Evolutionary conservation across 1,140 invertebrate species (phyloP).

Genomic region (Philopotamus ludificatus): DNA sequence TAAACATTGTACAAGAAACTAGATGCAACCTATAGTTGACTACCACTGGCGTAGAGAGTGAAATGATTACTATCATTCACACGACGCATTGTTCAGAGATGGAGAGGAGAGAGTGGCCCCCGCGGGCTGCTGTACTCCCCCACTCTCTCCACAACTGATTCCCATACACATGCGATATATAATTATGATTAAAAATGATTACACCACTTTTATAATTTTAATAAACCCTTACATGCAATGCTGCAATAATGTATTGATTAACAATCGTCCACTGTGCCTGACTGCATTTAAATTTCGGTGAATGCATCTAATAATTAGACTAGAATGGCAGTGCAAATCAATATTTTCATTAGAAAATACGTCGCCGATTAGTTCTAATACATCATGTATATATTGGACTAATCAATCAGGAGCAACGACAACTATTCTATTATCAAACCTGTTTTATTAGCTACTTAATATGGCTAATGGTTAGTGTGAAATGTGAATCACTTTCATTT

Average conservation of each 20-base stretch:
- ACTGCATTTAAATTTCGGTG: no score
- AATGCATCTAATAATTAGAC: no score
- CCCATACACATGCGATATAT: conserved; percentile 10
- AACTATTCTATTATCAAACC: no score
- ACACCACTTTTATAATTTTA: conserved; percentile 10
- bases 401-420: no score
- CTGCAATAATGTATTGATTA: background rate
- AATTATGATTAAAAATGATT: conserved; percentile 1
- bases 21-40: conserved; percentile 1
- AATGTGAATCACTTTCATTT: no score
- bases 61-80: conserved; percentile 37
- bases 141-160: background rate
- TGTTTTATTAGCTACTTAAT: no score
- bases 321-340: no score
- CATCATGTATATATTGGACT: no score
- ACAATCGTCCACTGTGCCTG: background rate
- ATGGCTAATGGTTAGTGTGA: no score
- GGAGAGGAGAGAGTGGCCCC: conserved; percentile 29
- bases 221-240: conserved; percentile 2
- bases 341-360: no score
- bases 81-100: conserved; percentile 26
- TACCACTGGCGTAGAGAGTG: conserved; percentile 25
- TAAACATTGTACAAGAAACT: background rate
- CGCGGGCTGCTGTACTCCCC: conserved; percentile 4
- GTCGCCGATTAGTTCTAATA: no score